Evolutionary conservation across 2,888 invertebrate species (phyloP).

Genomic region (Hemaris fuciformis): DNA sequence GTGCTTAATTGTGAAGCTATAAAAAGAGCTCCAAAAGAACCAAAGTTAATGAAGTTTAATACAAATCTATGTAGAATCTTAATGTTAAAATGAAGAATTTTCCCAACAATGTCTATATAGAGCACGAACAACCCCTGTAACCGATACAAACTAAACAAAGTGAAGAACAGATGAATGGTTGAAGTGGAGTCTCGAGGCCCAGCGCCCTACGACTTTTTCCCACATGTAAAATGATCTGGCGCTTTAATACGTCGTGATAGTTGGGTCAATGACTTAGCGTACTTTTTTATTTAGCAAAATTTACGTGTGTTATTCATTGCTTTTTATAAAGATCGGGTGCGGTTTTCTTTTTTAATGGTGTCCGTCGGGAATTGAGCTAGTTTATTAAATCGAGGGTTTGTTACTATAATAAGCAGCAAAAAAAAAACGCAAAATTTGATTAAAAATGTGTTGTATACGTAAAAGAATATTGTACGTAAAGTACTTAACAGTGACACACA

Average conservation of each 20-base stretch:
- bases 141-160: neutral
- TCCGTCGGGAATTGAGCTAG: neutral
- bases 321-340: neutral
- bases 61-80: too few relatives aligned
- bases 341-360: neutral
- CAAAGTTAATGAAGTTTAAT: too few relatives aligned
- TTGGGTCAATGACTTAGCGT: constrained; percentile 24
- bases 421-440: neutral
- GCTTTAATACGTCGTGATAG: constrained; percentile 19
- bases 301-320: constrained; percentile 8
- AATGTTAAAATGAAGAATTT: neutral
- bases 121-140: neutral
- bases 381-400: neutral
- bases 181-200: constrained; percentile 42
- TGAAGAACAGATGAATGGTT: neutral
- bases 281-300: constrained; percentile 7
- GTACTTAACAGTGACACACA: too few relatives aligned
- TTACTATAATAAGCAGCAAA: neutral
- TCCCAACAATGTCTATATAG: neutral
- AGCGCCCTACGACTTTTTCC: constrained; percentile 40
- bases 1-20: too few relatives aligned
- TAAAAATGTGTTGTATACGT: too few relatives aligned
- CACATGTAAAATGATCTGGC: constrained; percentile 51
- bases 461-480: too few relatives aligned
- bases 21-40: too few relatives aligned